These are phyloP conservation scores for Machimus rusticus DNA, from an alignment of 2,888 invertebrate species.

Conservation along the genomic window DNA sequence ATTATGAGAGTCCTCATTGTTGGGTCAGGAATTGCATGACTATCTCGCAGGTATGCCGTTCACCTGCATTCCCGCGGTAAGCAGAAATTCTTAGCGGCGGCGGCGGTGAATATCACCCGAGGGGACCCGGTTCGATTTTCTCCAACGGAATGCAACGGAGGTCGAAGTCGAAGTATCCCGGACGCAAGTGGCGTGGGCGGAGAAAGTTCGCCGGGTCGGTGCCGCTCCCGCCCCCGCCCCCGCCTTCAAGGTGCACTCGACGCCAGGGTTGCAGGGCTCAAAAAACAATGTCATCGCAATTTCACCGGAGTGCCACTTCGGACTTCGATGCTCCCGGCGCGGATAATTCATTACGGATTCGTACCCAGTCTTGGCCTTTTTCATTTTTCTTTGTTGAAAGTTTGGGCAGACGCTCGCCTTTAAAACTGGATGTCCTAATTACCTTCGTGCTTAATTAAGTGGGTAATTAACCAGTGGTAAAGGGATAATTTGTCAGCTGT, in stretches of 20 bases:
- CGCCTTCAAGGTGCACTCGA: neutral
- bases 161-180: neutral
- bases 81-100: neutral
- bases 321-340: neutral
- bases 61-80: neutral
- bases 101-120: neutral
- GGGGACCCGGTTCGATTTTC: slow-evolving; percentile 11
- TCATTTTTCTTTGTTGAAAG: neutral
- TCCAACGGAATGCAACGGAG: neutral
- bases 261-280: neutral
- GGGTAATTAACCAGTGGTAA: neutral
- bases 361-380: neutral
- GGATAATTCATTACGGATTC: neutral
- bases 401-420: neutral
- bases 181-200: neutral
- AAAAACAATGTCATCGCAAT: neutral
- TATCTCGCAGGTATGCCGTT: slow-evolving; percentile 14
- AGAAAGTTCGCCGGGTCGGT: neutral
- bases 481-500: neutral
- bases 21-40: slow-evolving; percentile 26
- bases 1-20: neutral
- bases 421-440: neutral
- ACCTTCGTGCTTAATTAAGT: neutral
- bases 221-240: no score
- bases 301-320: neutral